Evolutionary conservation across 2,113 vertebrate genomes (phyloP).

Genomic region (Pao palembangensis): DNA sequence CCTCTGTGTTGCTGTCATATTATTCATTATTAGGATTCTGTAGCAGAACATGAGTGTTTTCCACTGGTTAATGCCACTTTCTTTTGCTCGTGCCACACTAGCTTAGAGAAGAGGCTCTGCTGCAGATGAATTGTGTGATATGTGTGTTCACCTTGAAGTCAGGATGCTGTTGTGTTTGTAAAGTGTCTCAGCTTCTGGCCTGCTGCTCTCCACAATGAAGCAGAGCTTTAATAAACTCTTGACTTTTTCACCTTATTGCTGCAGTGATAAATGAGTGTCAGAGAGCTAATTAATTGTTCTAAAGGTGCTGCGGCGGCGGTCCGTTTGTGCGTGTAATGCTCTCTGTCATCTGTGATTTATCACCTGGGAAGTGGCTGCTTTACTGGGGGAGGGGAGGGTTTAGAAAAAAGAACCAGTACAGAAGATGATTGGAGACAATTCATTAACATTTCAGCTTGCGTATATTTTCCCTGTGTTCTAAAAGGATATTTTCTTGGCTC

Average conservation of each 20-base stretch:
- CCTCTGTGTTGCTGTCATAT: conserved; percentile 25
- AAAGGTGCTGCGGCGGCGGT: conserved; percentile 50
- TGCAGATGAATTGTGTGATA: conserved; percentile 34
- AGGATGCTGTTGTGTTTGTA: conserved; percentile 56
- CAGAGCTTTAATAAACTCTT: conserved; percentile 78
- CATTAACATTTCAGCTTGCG: no score
- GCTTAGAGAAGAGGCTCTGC: conserved; percentile 41
- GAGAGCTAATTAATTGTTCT: conserved; percentile 72
- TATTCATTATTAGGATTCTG: conserved; percentile 16
- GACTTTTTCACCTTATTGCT: conserved; percentile 79
- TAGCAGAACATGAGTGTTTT: conserved; percentile 23
- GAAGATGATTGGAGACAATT: not conserved
- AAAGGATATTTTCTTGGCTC: no score
- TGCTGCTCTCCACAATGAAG: conserved; percentile 58
- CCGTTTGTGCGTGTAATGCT: conserved; percentile 67
- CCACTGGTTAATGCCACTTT: conserved; percentile 15
- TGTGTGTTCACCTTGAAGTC: conserved; percentile 48
- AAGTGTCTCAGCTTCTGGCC: conserved; percentile 48
- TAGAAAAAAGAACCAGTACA: not conserved
- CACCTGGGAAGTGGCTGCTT: conserved; percentile 59
- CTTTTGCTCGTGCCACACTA: not conserved
- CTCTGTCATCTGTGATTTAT: conserved; percentile 70
- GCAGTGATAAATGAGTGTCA: conserved; percentile 75
- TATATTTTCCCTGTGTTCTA: no score
- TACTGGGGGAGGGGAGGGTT: not conserved